phyloP scores from a whole-genome alignment of 2,888 invertebrate species.

The Pyrgus malvae region DNA sequence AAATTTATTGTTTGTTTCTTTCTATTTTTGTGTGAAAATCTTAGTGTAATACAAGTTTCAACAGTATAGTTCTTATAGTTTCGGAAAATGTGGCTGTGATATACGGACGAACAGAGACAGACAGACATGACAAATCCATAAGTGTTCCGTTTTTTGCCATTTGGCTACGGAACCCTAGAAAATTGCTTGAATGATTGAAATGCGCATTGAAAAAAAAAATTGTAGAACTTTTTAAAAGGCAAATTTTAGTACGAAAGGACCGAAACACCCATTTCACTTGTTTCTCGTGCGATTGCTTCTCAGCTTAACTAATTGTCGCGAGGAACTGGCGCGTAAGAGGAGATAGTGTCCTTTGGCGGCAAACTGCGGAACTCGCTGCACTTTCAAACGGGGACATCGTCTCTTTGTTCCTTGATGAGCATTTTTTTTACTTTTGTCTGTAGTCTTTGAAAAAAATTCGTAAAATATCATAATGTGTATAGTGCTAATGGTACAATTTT shows the following conservation, averaged over 20 bases:
- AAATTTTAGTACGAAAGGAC: neutral
- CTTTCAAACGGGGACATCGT: constrained; percentile 14
- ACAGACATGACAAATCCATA: too few relatives aligned
- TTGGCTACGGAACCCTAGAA: too few relatives aligned
- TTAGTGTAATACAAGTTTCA: too few relatives aligned
- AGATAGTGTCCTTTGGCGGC: constrained; percentile 49
- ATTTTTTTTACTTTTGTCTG: neutral
- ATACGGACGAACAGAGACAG: too few relatives aligned
- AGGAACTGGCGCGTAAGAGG: constrained; percentile 56
- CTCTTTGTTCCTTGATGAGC: constrained; percentile 13
- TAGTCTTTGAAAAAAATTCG: neutral
- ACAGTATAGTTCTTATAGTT: too few relatives aligned
- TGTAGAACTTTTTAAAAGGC: too few relatives aligned
- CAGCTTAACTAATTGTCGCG: constrained; percentile 59
- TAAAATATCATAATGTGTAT: neutral
- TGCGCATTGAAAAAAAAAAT: too few relatives aligned
- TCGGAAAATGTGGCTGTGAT: too few relatives aligned
- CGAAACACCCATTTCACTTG: constrained; percentile 56
- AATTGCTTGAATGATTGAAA: too few relatives aligned
- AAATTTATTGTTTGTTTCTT: too few relatives aligned
- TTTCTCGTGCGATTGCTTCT: constrained; percentile 44
- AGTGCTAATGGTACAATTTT: neutral
- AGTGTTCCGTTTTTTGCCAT: too few relatives aligned
- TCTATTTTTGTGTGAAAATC: too few relatives aligned
- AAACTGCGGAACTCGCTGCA: constrained; percentile 40